Conservation (phyloP, 2,797 vertebrate species). For the Enteromius afrohamiltoni region DNA sequence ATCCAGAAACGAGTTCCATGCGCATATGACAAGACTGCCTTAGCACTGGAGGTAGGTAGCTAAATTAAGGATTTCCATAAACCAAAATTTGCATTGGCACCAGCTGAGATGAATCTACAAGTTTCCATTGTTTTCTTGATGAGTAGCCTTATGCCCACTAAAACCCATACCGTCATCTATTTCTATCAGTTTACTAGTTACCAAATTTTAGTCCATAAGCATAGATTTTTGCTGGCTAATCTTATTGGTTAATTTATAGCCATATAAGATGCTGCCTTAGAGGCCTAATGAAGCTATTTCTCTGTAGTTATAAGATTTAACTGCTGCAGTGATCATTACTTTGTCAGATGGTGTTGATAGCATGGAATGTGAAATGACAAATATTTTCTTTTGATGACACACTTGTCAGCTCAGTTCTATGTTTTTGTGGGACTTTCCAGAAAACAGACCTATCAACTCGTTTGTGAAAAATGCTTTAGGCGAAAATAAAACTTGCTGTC, state of each 20-base stretch:
- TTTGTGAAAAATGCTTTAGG: background rate
- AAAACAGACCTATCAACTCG: background rate
- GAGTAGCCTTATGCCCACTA: background rate
- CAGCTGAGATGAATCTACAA: background rate
- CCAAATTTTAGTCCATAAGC: background rate
- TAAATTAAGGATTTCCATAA: background rate
- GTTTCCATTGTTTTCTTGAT: background rate
- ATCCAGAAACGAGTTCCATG: constrained; percentile 98
- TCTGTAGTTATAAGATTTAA: background rate
- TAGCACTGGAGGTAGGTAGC: constrained; percentile 90
- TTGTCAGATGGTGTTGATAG: constrained; percentile 33
- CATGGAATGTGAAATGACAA: constrained; percentile 15
- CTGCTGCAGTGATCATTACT: background rate
- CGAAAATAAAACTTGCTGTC: background rate
- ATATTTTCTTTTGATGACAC: constrained; percentile 23
- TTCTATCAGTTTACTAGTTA: background rate
- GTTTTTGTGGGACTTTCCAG: constrained; percentile 27
- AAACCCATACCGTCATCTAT: background rate
- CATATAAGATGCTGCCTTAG: background rate
- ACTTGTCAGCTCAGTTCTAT: constrained; percentile 9
- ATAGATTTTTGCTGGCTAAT: background rate
- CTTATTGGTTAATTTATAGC: background rate
- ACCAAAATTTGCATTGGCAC: constrained; percentile 10
- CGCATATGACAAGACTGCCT: constrained; percentile 97
- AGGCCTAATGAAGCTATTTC: background rate